These are phyloP conservation scores for Phyllopteryx taeniolatus DNA, from an alignment of 2,113 vertebrate genomes.

Conservation along the genomic window DNA sequence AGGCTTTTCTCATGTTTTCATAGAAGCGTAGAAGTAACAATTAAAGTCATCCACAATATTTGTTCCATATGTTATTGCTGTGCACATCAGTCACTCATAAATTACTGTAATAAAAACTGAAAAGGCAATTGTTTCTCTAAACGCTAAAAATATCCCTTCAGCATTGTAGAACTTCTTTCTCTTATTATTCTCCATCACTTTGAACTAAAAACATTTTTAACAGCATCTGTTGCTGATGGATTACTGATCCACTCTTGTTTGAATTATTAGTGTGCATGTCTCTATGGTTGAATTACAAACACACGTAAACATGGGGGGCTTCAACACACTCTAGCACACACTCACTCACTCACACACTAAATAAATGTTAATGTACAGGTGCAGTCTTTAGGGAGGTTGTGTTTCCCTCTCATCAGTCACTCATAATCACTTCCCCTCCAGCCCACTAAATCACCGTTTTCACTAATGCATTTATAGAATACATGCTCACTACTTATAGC, in stretches of 20 bases:
- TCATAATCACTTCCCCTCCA: constrained; percentile 69
- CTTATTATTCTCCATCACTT: constrained; percentile 45
- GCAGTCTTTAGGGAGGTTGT: constrained; percentile 58
- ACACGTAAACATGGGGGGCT: constrained; percentile 20
- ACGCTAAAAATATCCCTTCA: constrained; percentile 57
- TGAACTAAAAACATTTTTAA: constrained; percentile 60
- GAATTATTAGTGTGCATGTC: constrained; percentile 48
- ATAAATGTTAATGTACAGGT: constrained; percentile 60
- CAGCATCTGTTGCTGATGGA: constrained; percentile 55
- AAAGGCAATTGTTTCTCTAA: constrained; percentile 27
- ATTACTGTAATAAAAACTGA: constrained; percentile 17
- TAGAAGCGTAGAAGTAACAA: constrained; percentile 26
- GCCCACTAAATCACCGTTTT: constrained; percentile 59
- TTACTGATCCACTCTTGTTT: constrained; percentile 49
- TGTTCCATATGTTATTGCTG: constrained; percentile 26
- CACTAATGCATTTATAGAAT: constrained; percentile 65
- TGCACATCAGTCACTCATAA: constrained; percentile 25
- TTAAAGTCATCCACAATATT: constrained; percentile 39
- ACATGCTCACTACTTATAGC: constrained; percentile 62
- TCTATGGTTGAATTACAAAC: constrained; percentile 48
- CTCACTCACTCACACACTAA: constrained; percentile 31
- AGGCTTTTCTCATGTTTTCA: constrained; percentile 30
- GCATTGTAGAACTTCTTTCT: constrained; percentile 36
- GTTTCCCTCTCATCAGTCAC: constrained; percentile 66
- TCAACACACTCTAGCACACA: constrained; percentile 4